phyloP scores from a whole-genome alignment of 2,797 vertebrate species.

The Micropoecilia bifurca region DNA sequence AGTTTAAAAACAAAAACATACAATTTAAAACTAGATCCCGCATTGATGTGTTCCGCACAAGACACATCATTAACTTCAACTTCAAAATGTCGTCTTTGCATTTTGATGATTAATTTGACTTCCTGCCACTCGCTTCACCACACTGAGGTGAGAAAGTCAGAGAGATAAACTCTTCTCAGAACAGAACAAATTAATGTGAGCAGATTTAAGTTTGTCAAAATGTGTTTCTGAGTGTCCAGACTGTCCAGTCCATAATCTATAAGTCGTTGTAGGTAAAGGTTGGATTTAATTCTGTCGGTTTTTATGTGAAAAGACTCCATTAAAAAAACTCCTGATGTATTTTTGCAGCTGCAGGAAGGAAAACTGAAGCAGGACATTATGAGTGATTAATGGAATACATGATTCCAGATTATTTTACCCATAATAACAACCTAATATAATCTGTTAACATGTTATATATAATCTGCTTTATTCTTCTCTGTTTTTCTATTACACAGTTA shows the following conservation, averaged over 20 bases:
- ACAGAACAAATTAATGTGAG: not conserved
- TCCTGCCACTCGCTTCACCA: not conserved
- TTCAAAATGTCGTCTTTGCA: not conserved
- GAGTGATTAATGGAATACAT: not conserved
- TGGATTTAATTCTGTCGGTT: not conserved
- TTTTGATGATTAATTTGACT: not conserved
- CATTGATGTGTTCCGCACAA: not conserved
- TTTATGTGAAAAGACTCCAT: not conserved
- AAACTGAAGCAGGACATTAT: not conserved
- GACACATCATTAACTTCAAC: not conserved
- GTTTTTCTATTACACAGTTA: not conserved
- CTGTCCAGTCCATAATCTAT: not conserved
- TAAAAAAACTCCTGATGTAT: not conserved
- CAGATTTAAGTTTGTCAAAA: not conserved
- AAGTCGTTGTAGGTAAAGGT: not conserved
- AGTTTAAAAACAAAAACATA: too few species aligned
- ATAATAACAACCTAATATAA: not conserved
- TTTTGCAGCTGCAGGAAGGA: not conserved
- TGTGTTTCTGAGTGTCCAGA: not conserved
- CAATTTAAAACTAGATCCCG: too few species aligned
- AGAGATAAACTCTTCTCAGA: not conserved
- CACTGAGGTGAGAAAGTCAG: not conserved
- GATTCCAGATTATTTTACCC: not conserved
- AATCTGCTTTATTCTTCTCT: not conserved
- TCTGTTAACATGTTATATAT: not conserved